Evolutionary conservation across 1,140 invertebrate species (phyloP), one percentile per base, ranked within the genome.

Genomic region (Ylistrum balloti): DNA sequence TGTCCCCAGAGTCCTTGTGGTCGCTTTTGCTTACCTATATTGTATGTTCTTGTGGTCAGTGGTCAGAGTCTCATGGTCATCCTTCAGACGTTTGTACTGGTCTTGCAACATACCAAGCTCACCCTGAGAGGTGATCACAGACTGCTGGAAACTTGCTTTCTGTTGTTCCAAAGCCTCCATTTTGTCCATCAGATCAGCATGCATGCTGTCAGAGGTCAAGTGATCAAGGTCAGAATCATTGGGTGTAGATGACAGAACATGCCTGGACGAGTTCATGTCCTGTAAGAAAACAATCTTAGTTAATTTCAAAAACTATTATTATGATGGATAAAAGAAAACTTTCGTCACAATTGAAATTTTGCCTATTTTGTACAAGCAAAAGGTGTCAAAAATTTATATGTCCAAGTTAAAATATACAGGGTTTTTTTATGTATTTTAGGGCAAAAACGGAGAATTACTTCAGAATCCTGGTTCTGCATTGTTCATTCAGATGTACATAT

Each of bases 71-170:
- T 91, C 91, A 20, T 88, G 93, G 90, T 87, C 95, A 91, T 90
- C 96, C 95, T 90, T 91, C 32, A 91, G 38, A 22, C 94, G 89
- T 95, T 96, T 92, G 93, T 93, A 97, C 93, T 93, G 97, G 96
- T 92, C 96, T 95, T 93, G 96, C 10, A 94, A 5, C 20, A 91
- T 90, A 17, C 90, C 89, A 33, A 94, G 28, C 85, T 94, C 93
- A 33, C 92, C 91, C 33, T 93, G 93, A 17, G 92, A 90, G 15
- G 90, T 87, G 90, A 92, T 92, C 2, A 92, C 93, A 15, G 93
- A 92, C 88, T 94, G 91, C 88, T 91, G 91, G 20, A 92, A 92
- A 33, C 90, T 88, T 28, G 91, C 86, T 33, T 94, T 94, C 88
- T 94, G 92, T 91, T 95, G 92, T 28, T 94, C 90, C 85, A 94